Percentiles rank a stretch among this genome's conserved stretches.
Conservation (phyloP, 30 jellyfish, hydroid and myxozoan genomes). For the Calvadosia cruxmelitensis region DNA sequence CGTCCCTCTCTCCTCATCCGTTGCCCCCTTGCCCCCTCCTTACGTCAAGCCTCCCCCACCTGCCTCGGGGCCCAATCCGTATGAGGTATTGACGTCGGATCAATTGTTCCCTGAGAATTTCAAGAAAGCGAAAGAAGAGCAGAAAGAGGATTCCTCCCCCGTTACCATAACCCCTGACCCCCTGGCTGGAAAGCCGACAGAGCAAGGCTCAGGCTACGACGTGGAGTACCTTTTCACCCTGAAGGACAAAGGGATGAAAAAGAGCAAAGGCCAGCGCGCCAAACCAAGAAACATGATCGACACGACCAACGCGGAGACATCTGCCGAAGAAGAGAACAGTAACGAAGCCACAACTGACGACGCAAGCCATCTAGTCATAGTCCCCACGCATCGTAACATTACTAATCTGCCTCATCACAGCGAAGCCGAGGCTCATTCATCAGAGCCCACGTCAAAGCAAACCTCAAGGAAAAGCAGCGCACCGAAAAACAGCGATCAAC, state of each 20-base stretch:
- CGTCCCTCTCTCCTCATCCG: constrained; percentile 64
- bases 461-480: neutral
- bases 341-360: neutral
- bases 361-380: constrained; percentile 34
- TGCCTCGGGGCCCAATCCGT: constrained; percentile 66
- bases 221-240: neutral
- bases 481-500: neutral
- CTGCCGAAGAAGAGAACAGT: neutral
- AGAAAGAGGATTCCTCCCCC: neutral
- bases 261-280: neutral
- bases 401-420: neutral
- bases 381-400: constrained; percentile 16
- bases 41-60: constrained; percentile 77
- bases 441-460: neutral
- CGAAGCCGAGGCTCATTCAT: neutral
- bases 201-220: neutral
- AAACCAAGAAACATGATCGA: neutral
- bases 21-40: constrained; percentile 58
- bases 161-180: neutral
- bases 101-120: constrained; percentile 68
- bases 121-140: neutral
- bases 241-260: neutral
- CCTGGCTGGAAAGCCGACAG: neutral
- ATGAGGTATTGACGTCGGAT: constrained; percentile 64
- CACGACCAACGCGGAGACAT: neutral